Evolutionary conservation across 2,797 vertebrate genomes (phyloP), one percentile per base, ranked within the genome.

Genomic region (Nothura maculosa): DNA sequence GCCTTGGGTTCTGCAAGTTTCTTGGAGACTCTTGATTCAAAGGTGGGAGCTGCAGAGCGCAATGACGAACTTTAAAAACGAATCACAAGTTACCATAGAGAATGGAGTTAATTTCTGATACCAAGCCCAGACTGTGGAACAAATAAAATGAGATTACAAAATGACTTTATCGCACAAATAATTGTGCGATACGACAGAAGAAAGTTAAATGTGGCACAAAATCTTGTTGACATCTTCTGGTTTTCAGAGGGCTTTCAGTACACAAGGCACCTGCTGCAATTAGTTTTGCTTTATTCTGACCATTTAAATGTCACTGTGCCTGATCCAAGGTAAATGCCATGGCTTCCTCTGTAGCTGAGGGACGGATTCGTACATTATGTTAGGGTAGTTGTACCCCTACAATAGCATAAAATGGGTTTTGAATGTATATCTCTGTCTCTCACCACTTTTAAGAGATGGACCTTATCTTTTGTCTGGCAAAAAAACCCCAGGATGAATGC

Each of bases 201-300:
- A 55, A 38, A 74, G 16, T 67, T 90, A 32, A 27, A 45, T 14
- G 30, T 89, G 91, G 69, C 81, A 91, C 42, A 87, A 67, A 87
- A 69, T 83, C 68, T 50, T 87, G 69, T 76, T 38, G 32, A 55
- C 60, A 2, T 28, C 45, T 69, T 84, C 74, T 79, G 77, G 24
- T 12, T 94, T 83, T 79, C 87, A 84, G 28, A 50, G 63, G 2
- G 0, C 0, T 0, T 68, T 73, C 63, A 21, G 25, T 24, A 47
- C 34, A 6, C 40, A 45, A 32, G 50, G n/a, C 66, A 32, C 0
- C 0, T 25, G 27, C 81, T 81, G 34, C 43, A 66, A 60, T 76
- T 90, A 79, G 8, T 66, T 84, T 79, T 67, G 47, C 70, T 90
- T n/a, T 76, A 36, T 90, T 93, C 87, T 92, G 34, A 32, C 76